Base-by-base conservation (phyloP, 2,888 invertebrate genomes). In the Argyresthia goedartella region DNA sequence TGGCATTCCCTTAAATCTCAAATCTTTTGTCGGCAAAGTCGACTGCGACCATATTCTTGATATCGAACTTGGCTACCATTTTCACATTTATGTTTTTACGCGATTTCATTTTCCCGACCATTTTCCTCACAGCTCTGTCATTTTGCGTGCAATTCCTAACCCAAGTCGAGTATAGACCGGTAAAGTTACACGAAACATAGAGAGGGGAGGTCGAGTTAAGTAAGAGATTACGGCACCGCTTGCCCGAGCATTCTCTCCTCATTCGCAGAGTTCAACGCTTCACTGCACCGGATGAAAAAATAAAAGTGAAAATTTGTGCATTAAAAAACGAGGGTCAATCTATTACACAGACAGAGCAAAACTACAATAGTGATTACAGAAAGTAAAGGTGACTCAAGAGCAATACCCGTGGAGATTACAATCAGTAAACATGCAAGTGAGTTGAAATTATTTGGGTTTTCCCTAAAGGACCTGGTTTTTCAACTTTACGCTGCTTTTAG, bases 221-320 rank as follows among this genome's bases (percentile, higher is more conserved):
- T 85, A 85, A 85, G 82, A 77, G 73, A 81, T 86, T 85, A 82
- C 78, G 69, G 75, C 80, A 82, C 71, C 61, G 62, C 53, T 55
- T 56, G 65, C 60, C 60, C 63, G 67, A 73, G 68, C 84, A 82
- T 72, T 82, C 81, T 66, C 77, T 65, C 68, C 60, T 63, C 67
- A 69, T 67, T 65, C 78, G 72, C 61, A 61, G 66, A 55, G 63
- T 62, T 61, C 62, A 66, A 66, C 80, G 77, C 71, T 71, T 64
- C 67, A 71, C 67, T 65, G 66, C 57, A 55, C 60, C 61, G 61
- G 60, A 60, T 59, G 65, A 63, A 63, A 46, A 13, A 49, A 43
- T 16, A 35, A 41, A 60, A 57, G 66, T 65, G 59, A 62, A 71
- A 66, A 63, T 64, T 60, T 67, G 62, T 72, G 69, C 11, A 69